A percentile compares a stretch with the other conserved stretches of the same genome.
These are phyloP conservation scores for Xanthorhoe designata DNA, from an alignment of 2,888 invertebrate genomes.

Conservation along the genomic window DNA sequence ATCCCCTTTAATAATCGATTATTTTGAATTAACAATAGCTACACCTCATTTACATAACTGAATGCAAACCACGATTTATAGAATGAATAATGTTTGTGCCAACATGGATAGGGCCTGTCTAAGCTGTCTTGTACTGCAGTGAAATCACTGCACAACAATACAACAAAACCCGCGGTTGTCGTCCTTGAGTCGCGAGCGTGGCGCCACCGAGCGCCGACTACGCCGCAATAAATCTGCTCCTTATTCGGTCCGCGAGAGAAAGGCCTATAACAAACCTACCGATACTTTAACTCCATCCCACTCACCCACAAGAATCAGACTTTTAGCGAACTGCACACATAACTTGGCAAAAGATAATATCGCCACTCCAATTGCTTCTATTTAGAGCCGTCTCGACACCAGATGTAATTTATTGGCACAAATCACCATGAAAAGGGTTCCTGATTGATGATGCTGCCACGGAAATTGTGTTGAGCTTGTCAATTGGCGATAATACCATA, in stretches of 20 bases:
- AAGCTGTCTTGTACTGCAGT: constrained; percentile 41
- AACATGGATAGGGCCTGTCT: constrained; percentile 38
- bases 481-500: constrained; percentile 35
- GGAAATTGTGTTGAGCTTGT: constrained; percentile 43
- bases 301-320: constrained; percentile 49
- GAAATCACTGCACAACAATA: constrained; percentile 51
- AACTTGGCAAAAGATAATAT: constrained; percentile 36
- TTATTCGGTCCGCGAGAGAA: constrained; percentile 54
- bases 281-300: constrained; percentile 50
- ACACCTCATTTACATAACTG: constrained; percentile 12
- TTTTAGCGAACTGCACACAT: constrained; percentile 44
- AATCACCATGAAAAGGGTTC: constrained; percentile 59
- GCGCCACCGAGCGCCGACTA: constrained; percentile 62
- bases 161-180: constrained; percentile 54
- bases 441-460: constrained; percentile 54
- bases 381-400: constrained; percentile 46
- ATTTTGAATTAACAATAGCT: constrained; percentile 13
- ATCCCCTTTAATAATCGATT: constrained; percentile 13
- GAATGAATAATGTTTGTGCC: constrained; percentile 20
- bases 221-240: constrained; percentile 53
- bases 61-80: constrained; percentile 15
- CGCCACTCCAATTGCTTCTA: constrained; percentile 42
- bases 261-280: constrained; percentile 40
- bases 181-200: constrained; percentile 71
- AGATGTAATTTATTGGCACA: constrained; percentile 60